These are phyloP conservation scores for Drosophila greeni DNA, from an alignment of 2,888 invertebrate species.

Conservation along the genomic window DNA sequence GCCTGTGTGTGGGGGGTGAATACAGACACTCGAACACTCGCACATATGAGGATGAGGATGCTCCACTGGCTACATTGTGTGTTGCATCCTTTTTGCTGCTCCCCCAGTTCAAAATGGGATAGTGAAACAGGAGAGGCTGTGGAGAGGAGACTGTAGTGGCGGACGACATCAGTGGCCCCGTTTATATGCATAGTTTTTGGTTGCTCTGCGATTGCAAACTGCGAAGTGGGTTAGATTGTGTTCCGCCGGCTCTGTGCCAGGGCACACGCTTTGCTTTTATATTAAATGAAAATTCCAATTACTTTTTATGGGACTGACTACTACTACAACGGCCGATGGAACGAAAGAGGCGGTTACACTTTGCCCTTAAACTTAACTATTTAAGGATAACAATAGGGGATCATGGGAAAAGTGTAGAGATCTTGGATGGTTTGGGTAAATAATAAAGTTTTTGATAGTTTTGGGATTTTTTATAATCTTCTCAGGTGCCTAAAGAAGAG, in stretches of 20 bases:
- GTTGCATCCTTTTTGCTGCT: conserved; percentile 47
- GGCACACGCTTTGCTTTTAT: conserved; percentile 46
- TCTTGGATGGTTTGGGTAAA: neutral
- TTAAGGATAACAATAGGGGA: neutral
- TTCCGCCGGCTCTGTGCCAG: conserved; percentile 22
- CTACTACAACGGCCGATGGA: conserved; percentile 9
- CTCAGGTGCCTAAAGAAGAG: no score
- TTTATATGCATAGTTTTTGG: conserved; percentile 61
- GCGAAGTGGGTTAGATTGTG: conserved; percentile 44
- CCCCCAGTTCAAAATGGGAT: conserved; percentile 19
- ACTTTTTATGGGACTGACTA: conserved; percentile 70
- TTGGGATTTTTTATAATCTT: no score
- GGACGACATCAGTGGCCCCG: conserved; percentile 51
- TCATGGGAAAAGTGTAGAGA: no score
- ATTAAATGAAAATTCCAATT: conserved; percentile 73
- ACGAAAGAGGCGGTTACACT: conserved; percentile 2
- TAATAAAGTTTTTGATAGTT: neutral
- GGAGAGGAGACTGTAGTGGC: no score
- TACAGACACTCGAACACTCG: conserved; percentile 44
- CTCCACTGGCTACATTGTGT: conserved; percentile 65
- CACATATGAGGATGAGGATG: conserved; percentile 58
- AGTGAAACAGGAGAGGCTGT: no score
- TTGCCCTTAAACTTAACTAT: conserved; percentile 7
- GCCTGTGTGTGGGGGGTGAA: conserved; percentile 48
- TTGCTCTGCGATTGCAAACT: conserved; percentile 23